Evolutionary conservation across 2,797 vertebrate species (phyloP).

Genomic region (Neosilurus mollespiculum): DNA sequence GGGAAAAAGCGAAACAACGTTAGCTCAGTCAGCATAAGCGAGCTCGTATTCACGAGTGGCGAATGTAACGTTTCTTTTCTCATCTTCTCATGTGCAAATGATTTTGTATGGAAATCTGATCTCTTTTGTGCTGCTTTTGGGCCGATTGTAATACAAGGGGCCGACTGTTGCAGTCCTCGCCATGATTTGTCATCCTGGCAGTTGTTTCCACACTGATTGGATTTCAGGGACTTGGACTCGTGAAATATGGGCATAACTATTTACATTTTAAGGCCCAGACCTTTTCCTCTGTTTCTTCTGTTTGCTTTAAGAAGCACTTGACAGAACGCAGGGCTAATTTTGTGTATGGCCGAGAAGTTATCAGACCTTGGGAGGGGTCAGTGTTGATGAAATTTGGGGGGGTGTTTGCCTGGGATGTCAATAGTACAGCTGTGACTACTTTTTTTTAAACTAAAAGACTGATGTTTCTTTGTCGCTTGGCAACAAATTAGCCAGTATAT

Average conservation of each 20-base stretch:
- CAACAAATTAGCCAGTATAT: not conserved
- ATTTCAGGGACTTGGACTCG: constrained; percentile 58
- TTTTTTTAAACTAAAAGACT: not conserved
- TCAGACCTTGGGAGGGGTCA: constrained; percentile 4
- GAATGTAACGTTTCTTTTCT: constrained; percentile 56
- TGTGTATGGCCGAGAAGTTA: constrained; percentile 21
- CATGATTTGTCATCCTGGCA: constrained; percentile 65
- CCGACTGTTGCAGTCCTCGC: constrained; percentile 62
- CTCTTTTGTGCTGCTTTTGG: constrained; percentile 67
- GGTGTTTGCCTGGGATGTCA: constrained; percentile 44
- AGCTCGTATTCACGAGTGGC: constrained; percentile 54
- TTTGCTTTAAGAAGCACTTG: constrained; percentile 64
- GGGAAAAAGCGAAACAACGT: constrained; percentile 54
- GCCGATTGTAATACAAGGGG: constrained; percentile 62
- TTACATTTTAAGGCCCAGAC: constrained; percentile 59
- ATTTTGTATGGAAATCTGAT: constrained; percentile 69
- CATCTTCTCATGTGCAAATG: constrained; percentile 58
- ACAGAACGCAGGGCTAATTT: constrained; percentile 58
- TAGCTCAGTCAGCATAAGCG: constrained; percentile 49
- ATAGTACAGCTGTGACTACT: not conserved
- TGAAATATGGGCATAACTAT: constrained; percentile 60
- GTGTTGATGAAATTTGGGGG: not conserved
- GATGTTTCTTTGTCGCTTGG: not conserved
- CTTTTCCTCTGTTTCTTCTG: constrained; percentile 36
- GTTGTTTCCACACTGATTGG: constrained; percentile 65